Evolutionary conservation across 2,113 vertebrate genomes (phyloP).

Genomic region (Oncorhynchus nerka): DNA sequence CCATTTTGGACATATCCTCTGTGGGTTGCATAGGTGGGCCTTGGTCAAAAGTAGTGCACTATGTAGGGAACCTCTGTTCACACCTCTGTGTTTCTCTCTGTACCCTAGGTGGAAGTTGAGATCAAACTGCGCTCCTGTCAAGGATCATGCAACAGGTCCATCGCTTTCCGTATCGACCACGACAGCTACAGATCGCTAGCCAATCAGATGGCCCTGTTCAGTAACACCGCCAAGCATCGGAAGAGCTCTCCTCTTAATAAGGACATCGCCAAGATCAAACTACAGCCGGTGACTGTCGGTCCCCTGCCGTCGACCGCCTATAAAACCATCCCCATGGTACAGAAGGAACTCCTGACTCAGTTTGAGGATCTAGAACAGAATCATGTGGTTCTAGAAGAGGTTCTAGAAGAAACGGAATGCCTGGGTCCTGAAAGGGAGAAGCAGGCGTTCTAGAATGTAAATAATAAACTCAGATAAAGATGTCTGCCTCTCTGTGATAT

Average conservation of each 20-base stretch:
- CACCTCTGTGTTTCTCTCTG: slow-evolving; percentile 4
- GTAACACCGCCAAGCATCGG: neutral
- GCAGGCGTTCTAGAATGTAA: neutral
- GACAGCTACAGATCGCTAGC: slow-evolving; percentile 22
- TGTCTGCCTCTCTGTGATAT: too few species aligned
- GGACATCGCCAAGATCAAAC: slow-evolving; percentile 34
- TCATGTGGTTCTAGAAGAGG: slow-evolving; percentile 45
- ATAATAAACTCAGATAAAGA: neutral
- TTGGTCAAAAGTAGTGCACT: slow-evolving; percentile 2
- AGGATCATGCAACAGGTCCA: slow-evolving; percentile 62
- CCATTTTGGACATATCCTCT: too few species aligned
- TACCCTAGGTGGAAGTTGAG: slow-evolving; percentile 70
- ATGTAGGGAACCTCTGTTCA: neutral
- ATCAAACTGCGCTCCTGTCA: slow-evolving; percentile 68
- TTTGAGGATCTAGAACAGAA: slow-evolving; percentile 66
- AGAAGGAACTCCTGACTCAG: slow-evolving; percentile 54
- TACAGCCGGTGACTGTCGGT: neutral
- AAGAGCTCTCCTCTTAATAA: neutral
- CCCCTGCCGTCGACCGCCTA: slow-evolving; percentile 15
- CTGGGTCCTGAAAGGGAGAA: neutral
- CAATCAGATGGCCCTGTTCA: slow-evolving; percentile 19
- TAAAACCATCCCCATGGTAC: slow-evolving; percentile 35
- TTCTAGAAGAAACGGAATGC: slow-evolving; percentile 8
- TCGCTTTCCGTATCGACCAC: slow-evolving; percentile 41
- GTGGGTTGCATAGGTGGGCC: too few species aligned